These are phyloP conservation scores for Eclectus roratus DNA, from an alignment of 2,113 vertebrate genomes.

Conservation along the genomic window DNA sequence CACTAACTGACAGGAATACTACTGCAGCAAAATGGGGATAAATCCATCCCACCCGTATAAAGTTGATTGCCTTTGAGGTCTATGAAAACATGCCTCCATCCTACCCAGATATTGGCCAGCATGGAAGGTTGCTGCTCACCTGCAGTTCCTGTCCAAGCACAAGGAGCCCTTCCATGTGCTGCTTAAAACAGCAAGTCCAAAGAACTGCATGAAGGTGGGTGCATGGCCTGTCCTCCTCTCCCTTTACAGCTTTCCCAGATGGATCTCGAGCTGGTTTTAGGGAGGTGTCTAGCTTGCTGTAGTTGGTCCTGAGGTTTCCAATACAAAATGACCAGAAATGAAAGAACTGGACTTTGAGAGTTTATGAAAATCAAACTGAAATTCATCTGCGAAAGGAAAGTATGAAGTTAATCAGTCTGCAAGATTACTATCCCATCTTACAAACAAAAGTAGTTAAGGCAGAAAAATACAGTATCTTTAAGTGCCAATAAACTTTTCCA, in stretches of 20 bases:
- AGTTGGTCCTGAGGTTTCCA: background rate
- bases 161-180: background rate
- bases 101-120: background rate
- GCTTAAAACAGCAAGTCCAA: background rate
- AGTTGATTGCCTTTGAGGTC: background rate
- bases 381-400: conserved; percentile 8
- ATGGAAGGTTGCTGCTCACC: background rate
- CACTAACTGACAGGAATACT: background rate
- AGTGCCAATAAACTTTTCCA: conserved; percentile 38
- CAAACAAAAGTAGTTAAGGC: conserved; percentile 40
- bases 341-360: background rate
- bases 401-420: background rate
- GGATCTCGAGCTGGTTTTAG: background rate
- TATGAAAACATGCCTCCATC: background rate
- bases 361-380: conserved; percentile 9
- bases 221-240: background rate
- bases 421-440: background rate
- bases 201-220: background rate
- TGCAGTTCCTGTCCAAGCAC: background rate
- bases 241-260: background rate
- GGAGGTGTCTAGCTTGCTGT: background rate
- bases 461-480: conserved; percentile 30
- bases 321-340: background rate
- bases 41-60: background rate
- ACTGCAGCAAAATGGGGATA: background rate